A percentile compares a stretch with the other conserved stretches of the same genome.
phyloP scores from a whole-genome alignment of 1,140 invertebrate genomes.

The Oncopeltus fasciatus region DNA sequence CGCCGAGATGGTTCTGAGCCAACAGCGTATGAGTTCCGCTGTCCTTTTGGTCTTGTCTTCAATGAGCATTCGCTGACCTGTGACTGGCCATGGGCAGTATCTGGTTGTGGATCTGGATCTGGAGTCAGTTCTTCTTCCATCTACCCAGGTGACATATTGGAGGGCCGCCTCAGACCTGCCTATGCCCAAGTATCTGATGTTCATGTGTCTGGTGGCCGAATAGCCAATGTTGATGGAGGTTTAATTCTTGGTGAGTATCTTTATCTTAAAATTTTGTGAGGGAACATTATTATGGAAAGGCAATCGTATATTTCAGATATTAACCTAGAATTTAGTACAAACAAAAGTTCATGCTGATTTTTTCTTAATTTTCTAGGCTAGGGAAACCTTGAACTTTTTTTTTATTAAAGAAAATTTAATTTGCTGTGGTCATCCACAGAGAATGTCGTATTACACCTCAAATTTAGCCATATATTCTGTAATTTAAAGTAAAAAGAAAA shows the following conservation, averaged over 20 bases:
- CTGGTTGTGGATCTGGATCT: slow-evolving; percentile 19
- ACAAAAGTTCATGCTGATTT: too few relatives aligned
- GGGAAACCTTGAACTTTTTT: too few relatives aligned
- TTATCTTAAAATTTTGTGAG: too few relatives aligned
- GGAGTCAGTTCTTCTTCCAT: slow-evolving; percentile 8
- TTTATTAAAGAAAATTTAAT: too few relatives aligned
- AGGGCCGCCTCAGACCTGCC: slow-evolving; percentile 23
- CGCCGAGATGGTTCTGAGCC: slow-evolving; percentile 40
- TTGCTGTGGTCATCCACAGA: too few relatives aligned
- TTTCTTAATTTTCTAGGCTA: too few relatives aligned
- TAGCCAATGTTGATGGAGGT: slow-evolving; percentile 21
- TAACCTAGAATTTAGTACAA: too few relatives aligned
- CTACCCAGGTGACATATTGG: slow-evolving; percentile 23
- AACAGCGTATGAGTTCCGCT: slow-evolving; percentile 65
- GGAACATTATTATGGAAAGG: too few relatives aligned
- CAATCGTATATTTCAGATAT: too few relatives aligned
- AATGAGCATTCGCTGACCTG: slow-evolving; percentile 55
- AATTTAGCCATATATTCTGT: too few relatives aligned
- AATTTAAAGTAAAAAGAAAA: too few relatives aligned
- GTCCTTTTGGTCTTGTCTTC: slow-evolving; percentile 67
- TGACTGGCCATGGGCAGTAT: slow-evolving; percentile 59
- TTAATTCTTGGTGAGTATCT: slow-evolving; percentile 23
- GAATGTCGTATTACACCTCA: too few relatives aligned
- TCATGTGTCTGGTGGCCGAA: slow-evolving; percentile 26
- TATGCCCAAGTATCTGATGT: slow-evolving; percentile 25